phyloP scores from a whole-genome alignment of 2,113 vertebrate genomes.

The Anseranas semipalmata region DNA sequence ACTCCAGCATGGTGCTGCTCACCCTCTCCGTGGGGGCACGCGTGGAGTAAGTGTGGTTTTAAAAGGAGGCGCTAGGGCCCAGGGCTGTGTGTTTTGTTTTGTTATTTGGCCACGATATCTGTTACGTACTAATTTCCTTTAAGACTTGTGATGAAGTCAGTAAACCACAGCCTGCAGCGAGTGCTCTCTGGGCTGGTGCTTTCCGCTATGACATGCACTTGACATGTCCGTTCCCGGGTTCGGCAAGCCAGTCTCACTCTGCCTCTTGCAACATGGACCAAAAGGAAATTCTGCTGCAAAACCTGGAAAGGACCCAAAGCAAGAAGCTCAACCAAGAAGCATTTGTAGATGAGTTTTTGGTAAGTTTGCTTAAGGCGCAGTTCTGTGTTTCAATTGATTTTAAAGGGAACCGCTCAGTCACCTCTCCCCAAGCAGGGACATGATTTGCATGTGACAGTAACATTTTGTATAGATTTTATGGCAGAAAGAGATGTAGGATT shows the following conservation, averaged over 20 bases:
- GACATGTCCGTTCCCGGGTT: conserved; percentile 66
- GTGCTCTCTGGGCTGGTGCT: conserved; percentile 39
- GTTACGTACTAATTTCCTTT: conserved; percentile 80
- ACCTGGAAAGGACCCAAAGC: conserved; percentile 63
- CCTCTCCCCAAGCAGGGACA: not conserved
- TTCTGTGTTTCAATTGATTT: not conserved
- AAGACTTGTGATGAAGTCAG: conserved; percentile 77
- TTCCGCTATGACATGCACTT: conserved; percentile 57
- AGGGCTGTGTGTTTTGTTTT: conserved; percentile 2
- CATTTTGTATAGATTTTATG: not conserved
- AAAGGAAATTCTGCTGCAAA: conserved; percentile 70
- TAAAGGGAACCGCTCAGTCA: fast-evolving
- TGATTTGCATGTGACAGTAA: not conserved
- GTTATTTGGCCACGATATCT: conserved; percentile 57
- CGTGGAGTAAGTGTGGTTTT: fast-evolving
- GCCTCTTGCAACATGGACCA: conserved; percentile 75
- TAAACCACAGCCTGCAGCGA: conserved; percentile 77
- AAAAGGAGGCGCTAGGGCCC: conserved; percentile 59
- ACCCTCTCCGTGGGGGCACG: fast-evolving
- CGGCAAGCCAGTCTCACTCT: not conserved
- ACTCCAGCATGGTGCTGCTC: fast-evolving
- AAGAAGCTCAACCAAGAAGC: conserved; percentile 69
- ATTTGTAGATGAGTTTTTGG: conserved; percentile 78
- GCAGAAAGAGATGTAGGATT: not conserved
- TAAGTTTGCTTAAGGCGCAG: conserved; percentile 39